phyloP scores from a whole-genome alignment of 2,888 invertebrate genomes.

The Lordiphosa andalusiaca region DNA sequence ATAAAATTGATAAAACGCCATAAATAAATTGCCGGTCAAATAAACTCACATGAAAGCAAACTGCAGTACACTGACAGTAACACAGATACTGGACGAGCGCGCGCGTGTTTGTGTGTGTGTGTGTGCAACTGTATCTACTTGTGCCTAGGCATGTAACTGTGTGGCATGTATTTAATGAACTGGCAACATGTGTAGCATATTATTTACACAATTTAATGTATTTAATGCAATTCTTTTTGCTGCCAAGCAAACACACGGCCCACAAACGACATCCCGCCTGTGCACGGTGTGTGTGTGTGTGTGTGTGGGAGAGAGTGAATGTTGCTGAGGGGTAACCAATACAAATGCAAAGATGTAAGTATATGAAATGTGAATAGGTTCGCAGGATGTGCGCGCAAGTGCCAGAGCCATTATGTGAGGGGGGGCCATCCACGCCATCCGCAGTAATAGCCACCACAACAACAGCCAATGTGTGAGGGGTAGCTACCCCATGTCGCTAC shows the following conservation, averaged over 20 bases:
- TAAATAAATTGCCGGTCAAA: constrained; percentile 72
- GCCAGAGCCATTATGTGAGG: constrained; percentile 51
- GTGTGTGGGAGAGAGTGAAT: too few species aligned
- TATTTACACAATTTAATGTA: constrained; percentile 76
- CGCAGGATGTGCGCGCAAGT: constrained; percentile 73
- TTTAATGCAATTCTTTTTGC: constrained; percentile 70
- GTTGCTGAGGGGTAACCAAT: constrained; percentile 52
- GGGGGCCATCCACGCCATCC: constrained; percentile 4
- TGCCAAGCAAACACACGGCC: constrained; percentile 6
- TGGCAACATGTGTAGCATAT: constrained; percentile 76
- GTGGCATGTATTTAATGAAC: constrained; percentile 75
- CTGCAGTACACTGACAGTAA: constrained; percentile 4
- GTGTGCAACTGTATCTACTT: constrained; percentile 42
- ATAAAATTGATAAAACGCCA: constrained; percentile 47
- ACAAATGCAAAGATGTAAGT: constrained; percentile 78
- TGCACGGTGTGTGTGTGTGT: constrained; percentile 1
- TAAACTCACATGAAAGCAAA: constrained; percentile 34
- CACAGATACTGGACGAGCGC: constrained; percentile 4
- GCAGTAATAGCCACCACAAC: constrained; percentile 16
- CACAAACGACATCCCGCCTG: constrained; percentile 6
- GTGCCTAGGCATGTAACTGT: constrained; percentile 59
- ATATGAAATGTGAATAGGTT: constrained; percentile 79
- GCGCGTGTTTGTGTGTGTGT: constrained; percentile 7
- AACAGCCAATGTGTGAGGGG: constrained; percentile 15
- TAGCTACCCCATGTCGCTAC: constrained; percentile 32